Conservation (phyloP, 1,140 invertebrate species). For the Sitodiplosis mosellana region DNA sequence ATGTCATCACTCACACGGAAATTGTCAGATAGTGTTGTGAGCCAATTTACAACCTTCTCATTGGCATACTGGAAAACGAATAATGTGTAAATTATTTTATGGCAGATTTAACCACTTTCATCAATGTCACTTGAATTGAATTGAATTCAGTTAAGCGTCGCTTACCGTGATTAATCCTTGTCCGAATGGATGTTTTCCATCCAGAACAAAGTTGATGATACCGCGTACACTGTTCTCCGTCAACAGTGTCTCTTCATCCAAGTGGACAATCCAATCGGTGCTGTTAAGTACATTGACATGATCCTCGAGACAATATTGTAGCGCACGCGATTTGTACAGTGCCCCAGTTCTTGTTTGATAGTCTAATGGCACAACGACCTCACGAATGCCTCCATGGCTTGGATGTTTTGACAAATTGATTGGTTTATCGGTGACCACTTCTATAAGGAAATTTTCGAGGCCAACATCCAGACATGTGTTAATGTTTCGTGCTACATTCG, state of each 20-base stretch:
- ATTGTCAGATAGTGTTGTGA: slow-evolving; percentile 89
- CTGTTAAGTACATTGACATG: slow-evolving; percentile 73
- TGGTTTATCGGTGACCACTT: slow-evolving; percentile 89
- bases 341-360: slow-evolving; percentile 82
- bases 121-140: too few species aligned
- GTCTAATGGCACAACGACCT: slow-evolving; percentile 69
- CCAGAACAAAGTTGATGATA: slow-evolving; percentile 87
- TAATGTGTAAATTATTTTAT: too few species aligned
- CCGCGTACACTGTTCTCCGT: slow-evolving; percentile 83
- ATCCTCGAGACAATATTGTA: slow-evolving; percentile 92
- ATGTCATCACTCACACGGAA: slow-evolving; percentile 94
- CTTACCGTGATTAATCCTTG: slow-evolving; percentile 79
- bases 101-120: too few species aligned
- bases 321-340: slow-evolving; percentile 83
- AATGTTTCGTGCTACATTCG: slow-evolving; percentile 79
- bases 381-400: slow-evolving; percentile 53
- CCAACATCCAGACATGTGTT: slow-evolving; percentile 76
- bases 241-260: slow-evolving; percentile 92
- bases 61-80: slow-evolving; percentile 88
- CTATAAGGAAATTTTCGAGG: slow-evolving; percentile 90
- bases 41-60: slow-evolving; percentile 90
- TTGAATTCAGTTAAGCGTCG: too few species aligned
- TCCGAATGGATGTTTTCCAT: slow-evolving; percentile 90
- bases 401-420: slow-evolving; percentile 52
- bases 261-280: slow-evolving; percentile 91